Percentiles rank a stretch among this genome's conserved stretches.
Evolutionary conservation across 2,113 vertebrate genomes (phyloP).

Genomic region (Zootoca vivipara): DNA sequence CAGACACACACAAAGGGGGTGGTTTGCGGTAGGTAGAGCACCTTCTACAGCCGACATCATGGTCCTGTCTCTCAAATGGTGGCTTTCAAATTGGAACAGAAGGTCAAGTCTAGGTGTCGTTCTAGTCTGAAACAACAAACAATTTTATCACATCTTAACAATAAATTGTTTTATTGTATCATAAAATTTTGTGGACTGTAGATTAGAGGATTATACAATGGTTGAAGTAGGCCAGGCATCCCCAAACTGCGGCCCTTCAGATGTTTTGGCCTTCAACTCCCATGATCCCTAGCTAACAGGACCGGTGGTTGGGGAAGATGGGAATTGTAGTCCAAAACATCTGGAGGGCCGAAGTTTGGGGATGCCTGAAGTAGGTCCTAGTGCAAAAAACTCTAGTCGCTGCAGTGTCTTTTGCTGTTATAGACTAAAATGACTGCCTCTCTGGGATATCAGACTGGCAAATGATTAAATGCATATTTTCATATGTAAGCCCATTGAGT

Average conservation of each 20-base stretch:
- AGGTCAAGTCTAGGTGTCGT: not conserved
- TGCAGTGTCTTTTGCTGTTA: not conserved
- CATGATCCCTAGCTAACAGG: too few species aligned
- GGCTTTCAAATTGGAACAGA: not conserved
- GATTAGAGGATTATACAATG: not conserved
- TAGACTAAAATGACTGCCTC: not conserved
- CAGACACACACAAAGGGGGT: not conserved
- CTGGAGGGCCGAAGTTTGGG: too few species aligned
- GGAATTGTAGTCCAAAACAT: too few species aligned
- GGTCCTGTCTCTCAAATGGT: not conserved
- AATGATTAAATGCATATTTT: not conserved
- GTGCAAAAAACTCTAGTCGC: not conserved
- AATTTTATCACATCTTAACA: not conserved
- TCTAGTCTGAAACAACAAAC: not conserved
- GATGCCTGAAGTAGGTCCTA: not conserved
- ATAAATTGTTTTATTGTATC: not conserved
- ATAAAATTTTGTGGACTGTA: not conserved
- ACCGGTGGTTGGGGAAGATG: too few species aligned
- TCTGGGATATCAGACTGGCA: not conserved
- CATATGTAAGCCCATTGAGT: not conserved
- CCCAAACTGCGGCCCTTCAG: too few species aligned
- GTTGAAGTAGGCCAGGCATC: not conserved
- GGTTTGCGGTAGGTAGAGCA: not conserved
- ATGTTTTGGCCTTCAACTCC: too few species aligned
- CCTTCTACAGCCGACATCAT: not conserved